A percentile compares a stretch with the other conserved stretches of the same genome.
These are phyloP conservation scores for Cremastobaeus sp. DNA, from an alignment of 2,888 invertebrate genomes.

Conservation along the genomic window DNA sequence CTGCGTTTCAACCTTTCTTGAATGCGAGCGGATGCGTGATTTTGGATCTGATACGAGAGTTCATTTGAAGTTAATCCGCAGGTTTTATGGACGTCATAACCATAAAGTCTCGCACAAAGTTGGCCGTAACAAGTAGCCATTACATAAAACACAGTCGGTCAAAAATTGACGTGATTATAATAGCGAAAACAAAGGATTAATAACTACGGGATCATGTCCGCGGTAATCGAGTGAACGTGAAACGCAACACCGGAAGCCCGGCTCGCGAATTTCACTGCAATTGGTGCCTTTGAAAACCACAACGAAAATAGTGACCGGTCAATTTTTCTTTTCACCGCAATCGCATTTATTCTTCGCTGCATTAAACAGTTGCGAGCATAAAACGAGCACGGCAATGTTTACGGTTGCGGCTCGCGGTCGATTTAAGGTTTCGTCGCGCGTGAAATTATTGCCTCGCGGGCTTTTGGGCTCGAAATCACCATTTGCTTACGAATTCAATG, in stretches of 20 bases:
- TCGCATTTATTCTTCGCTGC: slow-evolving; percentile 3
- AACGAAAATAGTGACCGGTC: too few relatives aligned
- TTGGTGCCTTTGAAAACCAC: background rate
- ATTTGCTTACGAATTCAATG: slow-evolving; percentile 27
- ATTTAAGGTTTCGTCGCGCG: slow-evolving; percentile 44
- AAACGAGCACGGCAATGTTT: slow-evolving; percentile 21
- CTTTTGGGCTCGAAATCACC: slow-evolving; percentile 30
- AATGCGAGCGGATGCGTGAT: slow-evolving; percentile 7
- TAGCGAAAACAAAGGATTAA: slow-evolving; percentile 20
- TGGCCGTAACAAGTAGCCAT: slow-evolving; percentile 13
- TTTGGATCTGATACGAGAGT: slow-evolving; percentile 15
- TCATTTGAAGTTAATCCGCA: slow-evolving; percentile 14
- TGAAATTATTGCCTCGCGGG: slow-evolving; percentile 48
- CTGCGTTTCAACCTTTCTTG: background rate
- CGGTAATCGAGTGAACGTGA: slow-evolving; percentile 2
- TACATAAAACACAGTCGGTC: background rate
- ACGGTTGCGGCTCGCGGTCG: slow-evolving; percentile 37
- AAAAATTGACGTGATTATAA: slow-evolving; percentile 22
- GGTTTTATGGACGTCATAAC: slow-evolving; percentile 10
- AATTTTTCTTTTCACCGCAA: slow-evolving; percentile 1
- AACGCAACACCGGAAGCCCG: background rate
- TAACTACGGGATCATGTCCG: background rate
- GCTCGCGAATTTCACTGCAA: background rate
- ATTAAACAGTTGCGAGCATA: slow-evolving; percentile 14
- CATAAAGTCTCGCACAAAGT: slow-evolving; percentile 14